These are phyloP conservation scores for Fulica atra DNA, from an alignment of 2,113 vertebrate species.

Conservation along the genomic window DNA sequence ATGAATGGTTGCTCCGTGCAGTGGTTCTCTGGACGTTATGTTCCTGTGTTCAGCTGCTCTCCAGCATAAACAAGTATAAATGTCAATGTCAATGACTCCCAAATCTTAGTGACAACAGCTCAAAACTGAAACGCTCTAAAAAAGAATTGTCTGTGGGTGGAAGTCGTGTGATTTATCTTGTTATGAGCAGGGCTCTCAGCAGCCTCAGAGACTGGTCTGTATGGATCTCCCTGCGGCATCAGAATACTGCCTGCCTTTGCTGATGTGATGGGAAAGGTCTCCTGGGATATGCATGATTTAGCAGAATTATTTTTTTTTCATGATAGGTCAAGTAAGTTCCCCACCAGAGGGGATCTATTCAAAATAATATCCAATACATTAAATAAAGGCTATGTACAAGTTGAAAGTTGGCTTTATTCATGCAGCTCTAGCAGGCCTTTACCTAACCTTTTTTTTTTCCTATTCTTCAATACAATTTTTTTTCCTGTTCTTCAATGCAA, in stretches of 20 bases:
- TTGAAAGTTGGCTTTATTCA: neutral
- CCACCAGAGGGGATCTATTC: neutral
- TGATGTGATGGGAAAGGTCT: neutral
- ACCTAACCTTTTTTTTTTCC: neutral
- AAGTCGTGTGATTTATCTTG: neutral
- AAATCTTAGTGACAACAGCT: neutral
- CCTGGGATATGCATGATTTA: neutral
- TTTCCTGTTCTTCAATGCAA: neutral
- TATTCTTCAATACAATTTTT: neutral
- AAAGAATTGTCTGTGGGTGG: neutral
- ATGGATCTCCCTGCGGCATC: neutral
- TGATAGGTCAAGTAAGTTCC: neutral
- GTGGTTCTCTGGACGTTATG: neutral
- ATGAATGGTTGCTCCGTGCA: neutral
- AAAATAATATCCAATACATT: neutral
- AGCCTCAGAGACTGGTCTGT: neutral
- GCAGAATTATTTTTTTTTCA: neutral
- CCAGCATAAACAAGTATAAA: conserved; percentile 7
- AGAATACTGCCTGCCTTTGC: neutral
- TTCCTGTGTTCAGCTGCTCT: neutral
- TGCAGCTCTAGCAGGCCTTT: neutral
- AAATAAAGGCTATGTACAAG: neutral
- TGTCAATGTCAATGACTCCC: neutral
- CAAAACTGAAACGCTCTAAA: neutral
- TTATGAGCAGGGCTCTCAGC: neutral